Percentiles rank a stretch among this genome's conserved stretches.
Conservation (phyloP, 2,797 vertebrate species). For the Anableps anableps region DNA sequence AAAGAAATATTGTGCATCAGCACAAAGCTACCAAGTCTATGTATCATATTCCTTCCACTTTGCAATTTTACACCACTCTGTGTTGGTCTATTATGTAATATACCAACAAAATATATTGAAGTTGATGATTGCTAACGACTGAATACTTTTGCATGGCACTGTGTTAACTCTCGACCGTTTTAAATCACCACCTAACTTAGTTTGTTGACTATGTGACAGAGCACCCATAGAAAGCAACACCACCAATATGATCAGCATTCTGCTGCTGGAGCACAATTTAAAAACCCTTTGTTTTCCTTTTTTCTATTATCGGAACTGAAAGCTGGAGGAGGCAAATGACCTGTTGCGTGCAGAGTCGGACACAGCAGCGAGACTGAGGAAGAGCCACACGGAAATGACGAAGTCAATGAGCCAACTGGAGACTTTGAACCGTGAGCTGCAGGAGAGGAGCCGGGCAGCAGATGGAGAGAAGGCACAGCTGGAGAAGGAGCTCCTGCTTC, state of each 20-base stretch:
- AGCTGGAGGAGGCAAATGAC: conserved; percentile 97
- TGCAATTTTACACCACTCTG: neutral
- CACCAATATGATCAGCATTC: too few relatives aligned
- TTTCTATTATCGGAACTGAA: conserved; percentile 27
- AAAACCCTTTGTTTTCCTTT: neutral
- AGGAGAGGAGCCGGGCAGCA: conserved; percentile 88
- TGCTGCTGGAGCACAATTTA: neutral
- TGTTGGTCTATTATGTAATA: neutral
- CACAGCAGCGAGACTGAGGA: conserved; percentile 92
- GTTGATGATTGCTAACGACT: neutral
- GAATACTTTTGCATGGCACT: neutral
- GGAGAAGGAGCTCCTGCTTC: conserved; percentile 91
- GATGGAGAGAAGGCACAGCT: conserved; percentile 89
- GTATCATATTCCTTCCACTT: neutral
- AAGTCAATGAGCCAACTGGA: conserved; percentile 93
- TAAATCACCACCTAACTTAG: neutral
- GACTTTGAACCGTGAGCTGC: conserved; percentile 91
- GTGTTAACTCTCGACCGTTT: neutral
- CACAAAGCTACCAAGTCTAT: too few relatives aligned
- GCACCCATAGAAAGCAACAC: neutral
- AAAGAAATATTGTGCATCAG: too few relatives aligned
- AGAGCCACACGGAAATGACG: conserved; percentile 92
- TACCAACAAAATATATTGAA: neutral
- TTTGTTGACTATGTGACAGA: neutral
- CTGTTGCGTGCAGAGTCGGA: conserved; percentile 94